These are phyloP conservation scores for Sialia sialis DNA, from an alignment of 2,113 vertebrate species.

Conservation along the genomic window DNA sequence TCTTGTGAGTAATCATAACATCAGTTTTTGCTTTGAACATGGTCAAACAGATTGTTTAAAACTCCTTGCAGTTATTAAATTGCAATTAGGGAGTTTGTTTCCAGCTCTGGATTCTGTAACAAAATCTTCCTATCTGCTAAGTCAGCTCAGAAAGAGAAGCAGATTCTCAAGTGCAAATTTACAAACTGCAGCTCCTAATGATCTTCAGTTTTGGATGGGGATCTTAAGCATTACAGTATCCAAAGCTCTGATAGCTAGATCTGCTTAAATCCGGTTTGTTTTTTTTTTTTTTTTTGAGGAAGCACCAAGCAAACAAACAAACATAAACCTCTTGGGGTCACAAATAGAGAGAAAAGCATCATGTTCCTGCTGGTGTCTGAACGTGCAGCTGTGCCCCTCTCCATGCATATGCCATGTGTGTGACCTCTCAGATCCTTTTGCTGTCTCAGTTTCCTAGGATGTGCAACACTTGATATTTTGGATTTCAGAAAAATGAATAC, in stretches of 20 bases:
- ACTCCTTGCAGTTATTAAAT: background rate
- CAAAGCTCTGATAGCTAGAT: background rate
- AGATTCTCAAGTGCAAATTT: background rate
- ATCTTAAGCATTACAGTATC: background rate
- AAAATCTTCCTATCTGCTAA: background rate
- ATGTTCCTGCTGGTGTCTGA: background rate
- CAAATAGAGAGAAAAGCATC: background rate
- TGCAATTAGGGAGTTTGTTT: background rate
- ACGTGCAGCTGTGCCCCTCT: background rate
- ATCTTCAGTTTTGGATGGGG: background rate
- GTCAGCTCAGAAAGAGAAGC: background rate
- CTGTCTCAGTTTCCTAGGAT: background rate
- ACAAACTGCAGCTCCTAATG: background rate
- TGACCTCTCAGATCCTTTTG: background rate
- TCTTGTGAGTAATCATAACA: background rate
- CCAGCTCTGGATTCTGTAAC: background rate
- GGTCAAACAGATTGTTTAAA: background rate
- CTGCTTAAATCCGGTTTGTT: background rate
- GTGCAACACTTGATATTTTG: background rate
- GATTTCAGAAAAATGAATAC: background rate
- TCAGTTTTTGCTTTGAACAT: background rate
- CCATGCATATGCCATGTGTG: background rate
- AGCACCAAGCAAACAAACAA: background rate
- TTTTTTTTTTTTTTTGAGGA: background rate
- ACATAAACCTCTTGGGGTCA: background rate